Evolutionary conservation across 2,797 vertebrate species (phyloP).

Genomic region (Hoplostethus mediterraneus): DNA sequence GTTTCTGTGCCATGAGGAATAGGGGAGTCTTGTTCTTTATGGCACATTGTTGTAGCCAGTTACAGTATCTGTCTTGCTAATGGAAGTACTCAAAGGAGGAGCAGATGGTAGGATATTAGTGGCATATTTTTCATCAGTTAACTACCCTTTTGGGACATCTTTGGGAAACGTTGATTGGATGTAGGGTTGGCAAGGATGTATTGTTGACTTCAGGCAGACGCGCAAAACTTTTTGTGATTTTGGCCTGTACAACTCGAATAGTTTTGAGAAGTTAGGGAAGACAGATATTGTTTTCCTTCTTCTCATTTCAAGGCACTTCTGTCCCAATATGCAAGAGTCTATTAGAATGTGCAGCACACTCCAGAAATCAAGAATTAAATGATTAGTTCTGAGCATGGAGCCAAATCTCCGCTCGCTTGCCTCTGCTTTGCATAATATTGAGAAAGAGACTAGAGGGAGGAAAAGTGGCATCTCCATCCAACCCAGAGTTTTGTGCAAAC

Average conservation of each 20-base stretch:
- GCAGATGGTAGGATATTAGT: conserved; percentile 77
- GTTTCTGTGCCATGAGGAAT: conserved; percentile 39
- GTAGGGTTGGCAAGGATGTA: conserved; percentile 50
- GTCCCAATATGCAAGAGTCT: conserved; percentile 43
- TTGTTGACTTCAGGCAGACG: conserved; percentile 43
- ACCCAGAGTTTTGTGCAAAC: conserved; percentile 58
- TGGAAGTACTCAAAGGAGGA: conserved; percentile 57
- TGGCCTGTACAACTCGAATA: conserved; percentile 36
- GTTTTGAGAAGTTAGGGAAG: conserved; percentile 41
- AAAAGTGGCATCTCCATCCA: conserved; percentile 51
- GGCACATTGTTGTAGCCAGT: conserved; percentile 55
- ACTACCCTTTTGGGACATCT: conserved; percentile 68
- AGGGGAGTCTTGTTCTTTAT: conserved; percentile 32
- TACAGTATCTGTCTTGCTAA: conserved; percentile 64
- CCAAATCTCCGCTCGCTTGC: conserved; percentile 63
- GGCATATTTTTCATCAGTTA: conserved; percentile 67
- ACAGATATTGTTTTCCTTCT: conserved; percentile 43
- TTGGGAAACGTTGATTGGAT: conserved; percentile 54
- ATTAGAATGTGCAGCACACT: conserved; percentile 65
- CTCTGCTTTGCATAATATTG: conserved; percentile 64
- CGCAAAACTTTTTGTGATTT: conserved; percentile 44
- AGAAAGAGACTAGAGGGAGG: conserved; percentile 58
- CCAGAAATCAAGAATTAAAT: conserved; percentile 70
- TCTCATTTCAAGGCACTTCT: conserved; percentile 45
- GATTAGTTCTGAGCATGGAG: conserved; percentile 66